Evolutionary conservation across 2,113 vertebrate genomes (phyloP), one percentile per base, ranked within the genome.

Genomic region (Ibidorhyncha struthersii): DNA sequence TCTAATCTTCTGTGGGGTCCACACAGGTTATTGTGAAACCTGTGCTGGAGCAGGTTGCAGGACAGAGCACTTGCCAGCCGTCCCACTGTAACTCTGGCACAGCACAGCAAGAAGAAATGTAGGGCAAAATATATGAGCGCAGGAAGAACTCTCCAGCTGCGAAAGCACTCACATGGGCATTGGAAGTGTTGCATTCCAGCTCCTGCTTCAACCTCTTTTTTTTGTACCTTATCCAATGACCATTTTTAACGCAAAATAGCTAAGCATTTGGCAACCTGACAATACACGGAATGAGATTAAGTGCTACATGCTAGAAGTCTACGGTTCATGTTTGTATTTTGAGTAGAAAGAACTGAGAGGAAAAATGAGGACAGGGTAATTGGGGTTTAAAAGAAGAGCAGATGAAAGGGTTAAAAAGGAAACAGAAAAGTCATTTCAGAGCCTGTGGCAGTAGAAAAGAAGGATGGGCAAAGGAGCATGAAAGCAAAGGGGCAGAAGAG

Each of bases 401-500:
- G 72, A 70, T 13, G 59, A 86, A 94, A 27, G 86, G 69, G 86
- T 94, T 95, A 93, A 92, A 70, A 94, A 59, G 36, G 52, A 92
- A 92, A 78, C 30, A 83, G 45, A 88, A 82, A 84, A 93, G 59
- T 53, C 1, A 77, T 96, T 88, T 90, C 79, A 84, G 62, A 81
- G 58, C 72, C 76, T 52, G 55, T 74, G 69, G 86, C 52, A 72
- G 83, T n/a, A 89, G 56, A 63, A 87, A 47, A 89, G 73, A 81
- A 83, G 21, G 56, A 80, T 69, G 65, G 78, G 61, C 41, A 84
- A 91, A 91, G 47, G 15, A 95, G 61, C 78, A 89, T 85, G 78
- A 97, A 90, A 96, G 88, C 49, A 81, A 80, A 84, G 61, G 90
- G 82, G 76, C 55, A 93, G 89, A 90, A 90, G 50, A 80, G 67